Percentiles rank a stretch among this genome's conserved stretches.
These are phyloP conservation scores for Threskiornis aethiopicus DNA, from an alignment of 2,797 vertebrate species.

Conservation along the genomic window DNA sequence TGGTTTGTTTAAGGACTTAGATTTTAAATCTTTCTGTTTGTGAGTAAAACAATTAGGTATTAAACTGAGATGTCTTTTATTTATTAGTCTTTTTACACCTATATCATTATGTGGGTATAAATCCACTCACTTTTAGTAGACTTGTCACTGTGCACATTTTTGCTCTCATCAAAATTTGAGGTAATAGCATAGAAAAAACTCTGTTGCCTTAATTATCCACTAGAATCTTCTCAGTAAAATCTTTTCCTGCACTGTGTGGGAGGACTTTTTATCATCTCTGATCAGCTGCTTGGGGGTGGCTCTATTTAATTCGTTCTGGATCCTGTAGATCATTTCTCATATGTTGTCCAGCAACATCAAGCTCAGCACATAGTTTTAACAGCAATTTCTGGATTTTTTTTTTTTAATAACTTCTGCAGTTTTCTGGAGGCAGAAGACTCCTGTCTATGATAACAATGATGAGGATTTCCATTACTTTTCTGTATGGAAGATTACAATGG, in stretches of 20 bases:
- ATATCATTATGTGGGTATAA: background rate
- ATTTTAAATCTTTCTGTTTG: background rate
- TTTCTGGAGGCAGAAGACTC: background rate
- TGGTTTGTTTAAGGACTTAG: background rate
- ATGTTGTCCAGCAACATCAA: background rate
- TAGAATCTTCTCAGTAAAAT: background rate
- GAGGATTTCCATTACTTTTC: background rate
- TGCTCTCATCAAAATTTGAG: background rate
- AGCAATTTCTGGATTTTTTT: background rate
- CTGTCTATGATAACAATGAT: background rate
- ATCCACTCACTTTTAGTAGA: accelerated
- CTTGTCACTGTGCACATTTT: background rate
- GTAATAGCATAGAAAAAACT: background rate
- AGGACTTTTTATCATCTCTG: background rate
- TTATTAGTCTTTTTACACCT: background rate
- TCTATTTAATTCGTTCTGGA: background rate
- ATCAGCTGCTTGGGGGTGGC: accelerated
- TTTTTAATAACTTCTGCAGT: background rate
- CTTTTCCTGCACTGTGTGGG: background rate
- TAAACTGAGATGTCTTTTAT: background rate
- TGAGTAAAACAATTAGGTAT: background rate
- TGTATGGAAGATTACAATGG: background rate
- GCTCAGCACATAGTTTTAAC: background rate
- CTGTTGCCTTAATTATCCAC: background rate
- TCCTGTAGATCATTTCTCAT: background rate